Conservation (phyloP, 2,888 invertebrate genomes). For the Drosophila picticornis region DNA sequence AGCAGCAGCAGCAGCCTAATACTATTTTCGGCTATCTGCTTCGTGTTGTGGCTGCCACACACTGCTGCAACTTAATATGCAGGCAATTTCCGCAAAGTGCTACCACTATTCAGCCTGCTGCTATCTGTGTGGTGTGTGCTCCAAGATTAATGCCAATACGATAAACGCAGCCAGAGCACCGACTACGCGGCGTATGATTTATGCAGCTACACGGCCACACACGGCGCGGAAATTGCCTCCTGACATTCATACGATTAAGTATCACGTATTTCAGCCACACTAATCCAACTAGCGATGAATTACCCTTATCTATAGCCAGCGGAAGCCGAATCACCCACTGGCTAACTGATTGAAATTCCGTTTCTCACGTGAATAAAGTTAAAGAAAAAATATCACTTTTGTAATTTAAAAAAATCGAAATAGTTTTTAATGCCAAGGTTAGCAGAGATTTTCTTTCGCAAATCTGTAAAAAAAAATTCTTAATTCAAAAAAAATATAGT, state of each 20-base stretch:
- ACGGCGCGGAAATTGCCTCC: constrained; percentile 68
- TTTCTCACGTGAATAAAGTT: too few relatives aligned
- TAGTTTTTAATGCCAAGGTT: background rate
- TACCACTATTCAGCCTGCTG: constrained; percentile 29
- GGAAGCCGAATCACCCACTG: background rate
- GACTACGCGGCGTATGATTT: constrained; percentile 56
- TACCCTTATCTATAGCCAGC: background rate
- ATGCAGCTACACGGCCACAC: constrained; percentile 55
- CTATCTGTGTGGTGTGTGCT: constrained; percentile 7
- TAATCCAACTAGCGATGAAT: constrained; percentile 16
- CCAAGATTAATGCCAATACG: constrained; percentile 79
- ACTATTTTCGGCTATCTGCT: constrained; percentile 25
- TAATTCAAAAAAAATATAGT: too few relatives aligned
- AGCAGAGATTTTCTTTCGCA: too few relatives aligned
- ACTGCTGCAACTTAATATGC: constrained; percentile 71
- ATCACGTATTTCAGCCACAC: constrained; percentile 28
- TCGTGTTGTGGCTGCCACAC: constrained; percentile 28
- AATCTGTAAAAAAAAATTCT: too few relatives aligned
- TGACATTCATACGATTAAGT: constrained; percentile 70
- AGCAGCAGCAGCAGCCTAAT: constrained; percentile 19
- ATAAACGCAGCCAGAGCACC: constrained; percentile 56
- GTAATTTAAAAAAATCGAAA: background rate
- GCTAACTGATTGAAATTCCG: background rate
- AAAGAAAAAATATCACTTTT: background rate
- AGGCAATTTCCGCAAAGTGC: constrained; percentile 79